phyloP scores from a whole-genome alignment of 2,113 vertebrate genomes.

The Aix galericulata region DNA sequence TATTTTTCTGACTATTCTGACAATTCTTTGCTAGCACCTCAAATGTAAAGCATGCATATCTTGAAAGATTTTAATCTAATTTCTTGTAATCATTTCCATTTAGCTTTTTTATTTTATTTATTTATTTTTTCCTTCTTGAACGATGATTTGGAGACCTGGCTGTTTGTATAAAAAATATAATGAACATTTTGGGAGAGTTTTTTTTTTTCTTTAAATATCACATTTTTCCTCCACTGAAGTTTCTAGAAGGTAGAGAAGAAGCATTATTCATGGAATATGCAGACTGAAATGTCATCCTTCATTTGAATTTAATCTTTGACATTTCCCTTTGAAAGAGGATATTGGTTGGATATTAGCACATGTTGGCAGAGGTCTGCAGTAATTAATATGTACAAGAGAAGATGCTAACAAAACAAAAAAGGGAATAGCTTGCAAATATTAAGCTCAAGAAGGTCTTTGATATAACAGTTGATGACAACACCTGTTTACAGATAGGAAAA shows the following conservation, averaged over 20 bases:
- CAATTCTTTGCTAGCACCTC: not conserved
- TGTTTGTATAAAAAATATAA: not conserved
- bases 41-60: not conserved
- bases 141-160: not conserved
- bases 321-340: slow-evolving; percentile 44
- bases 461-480: not conserved
- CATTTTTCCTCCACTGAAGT: not conserved
- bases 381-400: slow-evolving; percentile 46
- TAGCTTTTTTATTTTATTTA: not conserved
- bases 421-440: slow-evolving; percentile 41
- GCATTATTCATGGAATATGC: not conserved
- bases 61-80: not conserved
- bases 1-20: not conserved
- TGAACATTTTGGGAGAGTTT: accelerated
- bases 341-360: not conserved
- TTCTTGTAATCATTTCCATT: not conserved
- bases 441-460: slow-evolving; percentile 28
- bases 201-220: not conserved
- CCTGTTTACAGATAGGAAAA: not conserved
- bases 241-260: not conserved
- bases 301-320: slow-evolving; percentile 42
- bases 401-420: slow-evolving; percentile 56
- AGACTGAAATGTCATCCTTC: slow-evolving; percentile 30
- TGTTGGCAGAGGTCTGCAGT: slow-evolving; percentile 20
- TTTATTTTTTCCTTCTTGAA: not conserved